phyloP scores from a whole-genome alignment of 2,113 vertebrate species.

The Phalacrocorax brasilianus region DNA sequence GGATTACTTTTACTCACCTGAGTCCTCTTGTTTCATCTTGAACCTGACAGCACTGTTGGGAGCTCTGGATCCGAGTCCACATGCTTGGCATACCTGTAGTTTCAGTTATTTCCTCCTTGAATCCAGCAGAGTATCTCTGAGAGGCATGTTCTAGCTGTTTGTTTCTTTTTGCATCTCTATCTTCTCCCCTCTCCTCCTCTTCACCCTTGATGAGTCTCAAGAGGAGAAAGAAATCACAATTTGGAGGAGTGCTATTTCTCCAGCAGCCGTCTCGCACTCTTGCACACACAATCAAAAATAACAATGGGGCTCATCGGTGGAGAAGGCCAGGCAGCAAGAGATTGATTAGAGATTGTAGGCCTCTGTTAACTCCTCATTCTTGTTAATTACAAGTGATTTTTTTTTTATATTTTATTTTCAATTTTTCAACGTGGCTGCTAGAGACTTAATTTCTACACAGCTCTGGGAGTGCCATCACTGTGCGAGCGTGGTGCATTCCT shows the following conservation, averaged over 20 bases:
- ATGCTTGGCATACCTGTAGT: background rate
- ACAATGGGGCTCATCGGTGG: slow-evolving; percentile 43
- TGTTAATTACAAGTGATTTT: slow-evolving; percentile 57
- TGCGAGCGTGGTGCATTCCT: background rate
- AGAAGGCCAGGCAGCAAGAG: slow-evolving; percentile 26
- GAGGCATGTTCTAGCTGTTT: slow-evolving; percentile 12
- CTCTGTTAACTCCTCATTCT: slow-evolving; percentile 43
- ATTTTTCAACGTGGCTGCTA: background rate
- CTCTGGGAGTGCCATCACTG: accelerated
- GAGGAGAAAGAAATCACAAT: background rate
- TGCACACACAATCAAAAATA: slow-evolving; percentile 53
- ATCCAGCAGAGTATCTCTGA: background rate
- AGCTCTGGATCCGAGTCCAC: background rate
- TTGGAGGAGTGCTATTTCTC: slow-evolving; percentile 35
- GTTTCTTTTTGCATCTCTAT: background rate
- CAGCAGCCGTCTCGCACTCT: background rate
- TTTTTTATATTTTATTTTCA: slow-evolving; percentile 28
- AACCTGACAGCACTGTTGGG: background rate
- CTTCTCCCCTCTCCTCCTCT: background rate
- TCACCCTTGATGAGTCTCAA: background rate
- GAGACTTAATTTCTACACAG: background rate
- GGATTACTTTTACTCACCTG: background rate
- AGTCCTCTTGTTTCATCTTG: background rate
- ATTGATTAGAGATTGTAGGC: slow-evolving; percentile 47
- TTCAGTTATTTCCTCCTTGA: background rate